Conservation (phyloP, 2,797 vertebrate species). For the Onychomys torridus region DNA sequence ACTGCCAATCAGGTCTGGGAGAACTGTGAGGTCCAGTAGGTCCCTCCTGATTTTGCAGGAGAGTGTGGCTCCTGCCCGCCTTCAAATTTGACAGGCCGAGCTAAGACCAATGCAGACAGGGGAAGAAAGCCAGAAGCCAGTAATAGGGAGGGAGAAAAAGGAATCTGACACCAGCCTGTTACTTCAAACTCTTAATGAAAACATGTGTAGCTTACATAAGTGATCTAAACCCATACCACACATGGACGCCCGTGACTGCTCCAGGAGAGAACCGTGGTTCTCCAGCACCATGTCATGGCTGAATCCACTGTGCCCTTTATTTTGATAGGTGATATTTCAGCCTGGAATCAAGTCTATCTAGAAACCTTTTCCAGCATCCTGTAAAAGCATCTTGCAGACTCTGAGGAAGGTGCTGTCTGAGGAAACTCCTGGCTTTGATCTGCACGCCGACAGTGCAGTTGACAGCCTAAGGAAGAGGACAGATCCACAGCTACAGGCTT, state of each 20-base stretch:
- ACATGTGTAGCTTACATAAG: not conserved
- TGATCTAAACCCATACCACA: not conserved
- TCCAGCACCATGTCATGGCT: not conserved
- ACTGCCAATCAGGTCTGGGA: not conserved
- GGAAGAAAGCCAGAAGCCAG: not conserved
- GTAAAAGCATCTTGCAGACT: not conserved
- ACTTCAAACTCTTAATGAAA: not conserved
- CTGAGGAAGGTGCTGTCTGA: not conserved
- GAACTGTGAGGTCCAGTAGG: not conserved
- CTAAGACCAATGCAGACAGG: not conserved
- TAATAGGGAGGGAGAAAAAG: not conserved
- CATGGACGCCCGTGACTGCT: not conserved
- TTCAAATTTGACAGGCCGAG: not conserved
- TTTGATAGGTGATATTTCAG: not conserved
- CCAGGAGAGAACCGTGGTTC: not conserved
- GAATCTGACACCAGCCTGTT: not conserved
- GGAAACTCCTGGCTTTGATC: not conserved
- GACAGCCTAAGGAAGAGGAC: not conserved
- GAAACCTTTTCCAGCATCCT: not conserved
- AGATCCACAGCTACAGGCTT: not conserved
- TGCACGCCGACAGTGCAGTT: not conserved
- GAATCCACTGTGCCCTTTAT: not conserved
- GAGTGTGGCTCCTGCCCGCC: not conserved
- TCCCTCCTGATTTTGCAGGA: not conserved
- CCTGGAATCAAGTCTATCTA: not conserved